These are phyloP conservation scores for Anabas testudineus DNA, from an alignment of 2,797 vertebrate genomes.

Conservation along the genomic window DNA sequence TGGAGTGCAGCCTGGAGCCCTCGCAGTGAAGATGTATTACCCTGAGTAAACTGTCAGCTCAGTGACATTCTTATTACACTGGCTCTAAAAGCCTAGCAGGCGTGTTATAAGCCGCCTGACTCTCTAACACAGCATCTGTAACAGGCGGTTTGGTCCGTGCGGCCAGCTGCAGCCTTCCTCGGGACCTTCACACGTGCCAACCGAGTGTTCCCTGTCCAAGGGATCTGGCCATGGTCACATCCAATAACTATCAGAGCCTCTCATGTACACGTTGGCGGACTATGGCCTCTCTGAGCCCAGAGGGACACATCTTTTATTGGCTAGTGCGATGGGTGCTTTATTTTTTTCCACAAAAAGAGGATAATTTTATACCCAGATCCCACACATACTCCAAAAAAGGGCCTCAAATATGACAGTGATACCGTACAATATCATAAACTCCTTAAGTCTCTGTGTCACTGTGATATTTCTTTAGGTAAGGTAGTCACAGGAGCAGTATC, in stretches of 20 bases:
- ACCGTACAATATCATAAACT: background rate
- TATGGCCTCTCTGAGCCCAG: slow-evolving; percentile 12
- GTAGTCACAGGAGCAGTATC: too few relatives aligned
- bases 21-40: slow-evolving; percentile 61
- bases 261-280: slow-evolving; percentile 40
- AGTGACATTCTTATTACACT: slow-evolving; percentile 64
- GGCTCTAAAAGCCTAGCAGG: slow-evolving; percentile 65
- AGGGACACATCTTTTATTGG: slow-evolving; percentile 34
- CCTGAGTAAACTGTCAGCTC: slow-evolving; percentile 64
- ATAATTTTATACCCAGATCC: slow-evolving; percentile 8
- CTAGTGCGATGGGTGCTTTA: slow-evolving; percentile 12
- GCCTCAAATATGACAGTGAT: slow-evolving; percentile 7
- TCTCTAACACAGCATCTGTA: slow-evolving; percentile 49
- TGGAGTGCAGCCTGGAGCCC: slow-evolving; percentile 59
- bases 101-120: slow-evolving; percentile 51
- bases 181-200: slow-evolving; percentile 47
- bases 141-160: slow-evolving; percentile 35
- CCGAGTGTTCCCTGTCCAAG: slow-evolving; percentile 44
- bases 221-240: slow-evolving; percentile 53
- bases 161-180: slow-evolving; percentile 42
- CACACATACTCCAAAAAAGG: slow-evolving; percentile 5
- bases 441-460: background rate
- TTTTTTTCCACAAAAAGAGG: slow-evolving; percentile 7
- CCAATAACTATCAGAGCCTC: slow-evolving; percentile 53
- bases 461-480: slow-evolving; percentile 26